Percentiles rank a stretch among this genome's conserved stretches.
These are phyloP conservation scores for Drosophila sp. DNA, from an alignment of 1,140 invertebrate species.

Conservation along the genomic window DNA sequence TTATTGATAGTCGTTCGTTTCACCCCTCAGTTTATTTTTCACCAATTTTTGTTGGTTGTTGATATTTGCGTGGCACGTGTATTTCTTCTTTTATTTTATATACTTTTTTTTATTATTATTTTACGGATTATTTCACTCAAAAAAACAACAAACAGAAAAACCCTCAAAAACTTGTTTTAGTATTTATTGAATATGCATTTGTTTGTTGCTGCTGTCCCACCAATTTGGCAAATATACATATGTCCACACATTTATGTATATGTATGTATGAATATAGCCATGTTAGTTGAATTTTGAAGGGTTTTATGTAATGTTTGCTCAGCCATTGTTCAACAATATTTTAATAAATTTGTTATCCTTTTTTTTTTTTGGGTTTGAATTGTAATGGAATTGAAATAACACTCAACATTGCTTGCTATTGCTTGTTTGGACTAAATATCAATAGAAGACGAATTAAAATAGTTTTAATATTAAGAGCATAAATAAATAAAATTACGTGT, in stretches of 20 bases:
- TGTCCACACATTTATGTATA: background rate
- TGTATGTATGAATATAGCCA: background rate
- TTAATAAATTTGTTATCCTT: background rate
- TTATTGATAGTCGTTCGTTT: constrained; percentile 54
- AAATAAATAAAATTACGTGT: no score
- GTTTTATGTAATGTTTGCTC: constrained; percentile 11
- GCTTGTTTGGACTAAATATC: background rate
- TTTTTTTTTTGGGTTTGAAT: constrained; percentile 4
- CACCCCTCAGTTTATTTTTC: background rate
- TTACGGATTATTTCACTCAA: constrained; percentile 40
- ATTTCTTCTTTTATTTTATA: constrained; percentile 17
- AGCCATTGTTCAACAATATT: constrained; percentile 15
- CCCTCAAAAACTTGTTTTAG: constrained; percentile 31
- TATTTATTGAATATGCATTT: constrained; percentile 41
- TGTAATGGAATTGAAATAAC: constrained; percentile 21
- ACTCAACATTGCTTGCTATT: constrained; percentile 18
- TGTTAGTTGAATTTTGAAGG: constrained; percentile 12
- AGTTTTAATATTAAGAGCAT: no score
- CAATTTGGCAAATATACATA: constrained; percentile 19
- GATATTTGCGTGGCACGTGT: constrained; percentile 41
- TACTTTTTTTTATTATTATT: constrained; percentile 27
- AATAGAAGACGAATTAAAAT: no score
- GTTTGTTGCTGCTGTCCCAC: background rate
- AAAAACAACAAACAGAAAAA: constrained; percentile 1
- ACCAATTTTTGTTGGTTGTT: constrained; percentile 17